A percentile compares a stretch with the other conserved stretches of the same genome.
Evolutionary conservation across 2,797 vertebrate species (phyloP).

Genomic region (Acropternis orthonyx): DNA sequence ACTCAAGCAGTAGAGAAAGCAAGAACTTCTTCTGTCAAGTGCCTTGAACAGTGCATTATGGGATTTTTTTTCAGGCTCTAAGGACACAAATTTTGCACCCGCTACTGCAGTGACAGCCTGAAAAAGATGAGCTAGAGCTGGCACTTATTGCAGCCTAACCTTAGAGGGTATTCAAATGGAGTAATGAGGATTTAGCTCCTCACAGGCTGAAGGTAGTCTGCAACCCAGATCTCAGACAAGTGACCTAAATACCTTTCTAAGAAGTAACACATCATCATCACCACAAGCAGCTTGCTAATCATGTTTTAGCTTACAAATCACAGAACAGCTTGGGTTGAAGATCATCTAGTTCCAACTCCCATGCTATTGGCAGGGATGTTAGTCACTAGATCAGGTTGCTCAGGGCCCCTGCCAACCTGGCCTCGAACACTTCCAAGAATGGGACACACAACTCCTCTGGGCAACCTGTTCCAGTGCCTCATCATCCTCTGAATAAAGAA

Average conservation of each 20-base stretch:
- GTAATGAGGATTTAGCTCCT: not conserved
- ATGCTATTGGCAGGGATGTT: not conserved
- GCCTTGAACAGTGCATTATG: not conserved
- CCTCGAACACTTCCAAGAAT: not conserved
- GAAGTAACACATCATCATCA: not conserved
- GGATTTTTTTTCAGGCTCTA: not conserved
- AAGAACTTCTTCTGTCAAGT: not conserved
- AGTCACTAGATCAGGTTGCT: not conserved
- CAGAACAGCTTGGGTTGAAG: not conserved
- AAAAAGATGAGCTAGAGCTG: not conserved
- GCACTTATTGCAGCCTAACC: not conserved
- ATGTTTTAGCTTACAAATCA: not conserved
- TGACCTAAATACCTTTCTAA: not conserved
- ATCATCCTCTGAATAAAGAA: not conserved
- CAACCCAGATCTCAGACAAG: not conserved
- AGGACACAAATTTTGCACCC: not conserved
- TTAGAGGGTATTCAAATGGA: not conserved
- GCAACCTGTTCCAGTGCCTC: not conserved
- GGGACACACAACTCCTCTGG: not conserved
- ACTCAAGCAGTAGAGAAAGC: not conserved
- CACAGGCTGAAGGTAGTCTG: not conserved
- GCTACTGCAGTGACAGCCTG: not conserved
- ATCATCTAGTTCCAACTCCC: not conserved
- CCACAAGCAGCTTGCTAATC: not conserved
- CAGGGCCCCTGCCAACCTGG: not conserved